Evolutionary conservation across 2,113 vertebrate genomes (phyloP).

Genomic region (Recurvirostra avosetta): DNA sequence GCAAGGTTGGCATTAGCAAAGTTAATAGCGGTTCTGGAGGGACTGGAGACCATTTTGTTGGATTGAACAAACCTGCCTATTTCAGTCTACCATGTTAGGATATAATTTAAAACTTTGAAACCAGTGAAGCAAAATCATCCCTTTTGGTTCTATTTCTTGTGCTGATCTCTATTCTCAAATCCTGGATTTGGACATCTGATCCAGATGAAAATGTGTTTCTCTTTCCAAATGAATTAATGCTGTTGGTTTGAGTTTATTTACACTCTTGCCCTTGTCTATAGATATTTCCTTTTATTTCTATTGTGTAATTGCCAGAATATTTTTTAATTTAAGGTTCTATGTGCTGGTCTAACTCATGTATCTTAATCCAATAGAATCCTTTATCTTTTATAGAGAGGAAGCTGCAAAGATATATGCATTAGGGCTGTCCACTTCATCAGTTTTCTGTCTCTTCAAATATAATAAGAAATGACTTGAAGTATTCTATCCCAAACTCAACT

Average conservation of each 20-base stretch:
- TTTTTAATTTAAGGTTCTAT: background rate
- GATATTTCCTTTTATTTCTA: background rate
- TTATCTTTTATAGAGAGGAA: background rate
- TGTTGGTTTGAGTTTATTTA: background rate
- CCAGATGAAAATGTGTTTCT: background rate
- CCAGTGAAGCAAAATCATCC: background rate
- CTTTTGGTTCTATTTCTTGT: background rate
- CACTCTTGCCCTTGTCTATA: background rate
- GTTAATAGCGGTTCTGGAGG: background rate
- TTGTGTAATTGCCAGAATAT: background rate
- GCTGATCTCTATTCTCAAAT: background rate
- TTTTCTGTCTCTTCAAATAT: background rate
- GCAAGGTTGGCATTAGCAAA: background rate
- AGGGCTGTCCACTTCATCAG: background rate
- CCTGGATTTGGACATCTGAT: background rate
- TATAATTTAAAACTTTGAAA: conserved; percentile 6
- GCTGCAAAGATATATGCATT: background rate
- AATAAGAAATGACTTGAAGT: background rate
- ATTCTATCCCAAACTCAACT: background rate
- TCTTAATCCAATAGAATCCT: background rate
- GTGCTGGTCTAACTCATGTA: background rate
- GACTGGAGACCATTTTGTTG: background rate
- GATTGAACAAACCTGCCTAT: background rate
- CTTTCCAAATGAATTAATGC: background rate
- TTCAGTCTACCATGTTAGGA: background rate